phyloP scores from a whole-genome alignment of 2,113 vertebrate species.

The Perca fluviatilis region DNA sequence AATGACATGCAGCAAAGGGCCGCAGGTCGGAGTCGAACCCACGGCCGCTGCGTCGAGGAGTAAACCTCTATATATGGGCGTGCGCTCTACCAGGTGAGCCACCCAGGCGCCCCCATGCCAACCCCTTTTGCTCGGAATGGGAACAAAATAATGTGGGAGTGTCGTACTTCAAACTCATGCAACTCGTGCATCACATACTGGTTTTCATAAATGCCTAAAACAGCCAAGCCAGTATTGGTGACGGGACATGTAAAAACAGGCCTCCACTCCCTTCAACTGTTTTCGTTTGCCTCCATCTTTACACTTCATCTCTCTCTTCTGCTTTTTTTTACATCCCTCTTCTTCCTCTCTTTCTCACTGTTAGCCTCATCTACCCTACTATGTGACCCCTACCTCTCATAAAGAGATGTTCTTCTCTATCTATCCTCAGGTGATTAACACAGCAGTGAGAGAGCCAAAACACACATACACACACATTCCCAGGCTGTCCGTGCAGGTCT shows the following conservation, averaged over 20 bases:
- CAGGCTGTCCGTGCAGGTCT: conserved; percentile 22
- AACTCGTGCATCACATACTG: too few relatives aligned
- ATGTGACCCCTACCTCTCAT: conserved; percentile 44
- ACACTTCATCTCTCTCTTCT: neutral
- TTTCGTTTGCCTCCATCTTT: neutral
- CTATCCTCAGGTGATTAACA: conserved; percentile 67
- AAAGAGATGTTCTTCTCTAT: conserved; percentile 69
- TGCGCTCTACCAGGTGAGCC: too few relatives aligned
- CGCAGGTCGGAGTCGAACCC: too few relatives aligned
- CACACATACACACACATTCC: conserved; percentile 36
- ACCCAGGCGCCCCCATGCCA: too few relatives aligned
- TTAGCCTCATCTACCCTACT: conserved; percentile 24
- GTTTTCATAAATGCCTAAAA: neutral
- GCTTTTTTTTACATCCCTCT: neutral
- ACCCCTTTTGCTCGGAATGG: too few relatives aligned
- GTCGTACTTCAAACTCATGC: neutral
- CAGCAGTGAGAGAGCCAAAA: conserved; percentile 32
- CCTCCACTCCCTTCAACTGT: neutral
- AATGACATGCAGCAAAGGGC: too few relatives aligned
- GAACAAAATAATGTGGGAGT: neutral
- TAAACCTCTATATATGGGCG: too few relatives aligned
- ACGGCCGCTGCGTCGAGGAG: too few relatives aligned
- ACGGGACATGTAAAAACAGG: neutral
- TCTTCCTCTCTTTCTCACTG: neutral
- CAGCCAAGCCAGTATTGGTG: too few relatives aligned